Conservation (phyloP, 2,113 vertebrate genomes). For the Microcebus murinus region DNA sequence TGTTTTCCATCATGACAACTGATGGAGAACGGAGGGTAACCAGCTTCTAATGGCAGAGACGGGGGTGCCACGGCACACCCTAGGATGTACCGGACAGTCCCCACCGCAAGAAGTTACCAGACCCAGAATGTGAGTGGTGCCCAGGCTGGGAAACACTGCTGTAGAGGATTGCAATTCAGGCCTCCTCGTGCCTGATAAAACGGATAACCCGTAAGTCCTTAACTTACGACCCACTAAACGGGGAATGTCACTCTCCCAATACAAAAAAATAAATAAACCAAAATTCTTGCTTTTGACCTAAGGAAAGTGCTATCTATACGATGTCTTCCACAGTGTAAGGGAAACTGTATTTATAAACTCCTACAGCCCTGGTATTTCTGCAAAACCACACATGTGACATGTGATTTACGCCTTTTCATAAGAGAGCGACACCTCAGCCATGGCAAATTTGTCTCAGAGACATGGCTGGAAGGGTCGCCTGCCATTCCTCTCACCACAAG, state of each 20-base stretch:
- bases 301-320: background rate
- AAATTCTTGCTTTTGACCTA: background rate
- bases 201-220: background rate
- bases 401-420: background rate
- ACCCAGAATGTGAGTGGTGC: rapidly evolving
- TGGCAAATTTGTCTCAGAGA: background rate
- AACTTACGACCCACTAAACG: background rate
- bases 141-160: background rate
- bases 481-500: background rate
- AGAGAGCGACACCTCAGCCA: background rate
- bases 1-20: background rate
- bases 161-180: background rate
- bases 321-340: background rate
- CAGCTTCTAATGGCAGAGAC: background rate
- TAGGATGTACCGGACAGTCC: rapidly evolving
- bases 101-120: background rate
- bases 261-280: background rate
- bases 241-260: background rate
- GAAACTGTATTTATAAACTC: background rate
- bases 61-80: background rate
- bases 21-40: background rate
- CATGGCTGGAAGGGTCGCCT: background rate
- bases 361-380: background rate
- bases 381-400: background rate
- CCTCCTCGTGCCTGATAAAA: too few relatives aligned